A percentile compares a stretch with the other conserved stretches of the same genome.
Evolutionary conservation across 2,888 invertebrate genomes (phyloP).

Genomic region (Hyppa rectilinea): DNA sequence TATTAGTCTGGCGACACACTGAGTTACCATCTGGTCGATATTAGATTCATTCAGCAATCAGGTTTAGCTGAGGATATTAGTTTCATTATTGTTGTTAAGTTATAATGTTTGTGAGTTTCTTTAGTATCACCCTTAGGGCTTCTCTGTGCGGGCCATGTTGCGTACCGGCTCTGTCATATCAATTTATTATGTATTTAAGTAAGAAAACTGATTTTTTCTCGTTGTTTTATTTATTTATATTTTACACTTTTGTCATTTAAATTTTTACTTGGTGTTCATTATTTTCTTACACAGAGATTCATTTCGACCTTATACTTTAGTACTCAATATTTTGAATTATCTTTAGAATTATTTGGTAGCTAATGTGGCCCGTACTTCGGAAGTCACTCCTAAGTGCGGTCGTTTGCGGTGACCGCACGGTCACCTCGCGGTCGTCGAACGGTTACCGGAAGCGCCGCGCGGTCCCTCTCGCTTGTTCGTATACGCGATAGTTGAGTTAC

Average conservation of each 20-base stretch:
- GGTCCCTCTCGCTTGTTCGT: constrained; percentile 87
- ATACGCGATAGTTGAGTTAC: constrained; percentile 85
- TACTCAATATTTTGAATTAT: constrained; percentile 51
- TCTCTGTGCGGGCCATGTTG: constrained; percentile 77
- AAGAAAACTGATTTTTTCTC: not conserved
- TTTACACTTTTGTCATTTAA: constrained; percentile 7
- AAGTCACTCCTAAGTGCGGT: constrained; percentile 66
- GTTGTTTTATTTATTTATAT: constrained; percentile 5
- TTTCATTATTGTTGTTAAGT: constrained; percentile 87
- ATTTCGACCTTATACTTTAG: constrained; percentile 4
- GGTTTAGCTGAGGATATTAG: constrained; percentile 87
- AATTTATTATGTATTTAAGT: constrained; percentile 35
- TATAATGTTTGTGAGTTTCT: constrained; percentile 83
- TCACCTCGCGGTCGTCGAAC: constrained; percentile 20
- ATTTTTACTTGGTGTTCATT: not conserved
- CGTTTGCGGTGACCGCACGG: constrained; percentile 38
- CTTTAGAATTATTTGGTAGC: constrained; percentile 55
- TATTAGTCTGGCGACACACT: constrained; percentile 71
- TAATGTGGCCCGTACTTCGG: constrained; percentile 77
- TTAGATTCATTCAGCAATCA: constrained; percentile 89
- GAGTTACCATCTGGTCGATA: constrained; percentile 89
- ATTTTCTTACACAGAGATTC: constrained; percentile 1
- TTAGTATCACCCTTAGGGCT: constrained; percentile 84
- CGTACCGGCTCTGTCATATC: constrained; percentile 55
- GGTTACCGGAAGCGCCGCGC: constrained; percentile 68